Percentiles rank a stretch among this genome's conserved stretches.
Evolutionary conservation across 2,113 vertebrate genomes (phyloP).

Genomic region (Glaucidium brasilianum): DNA sequence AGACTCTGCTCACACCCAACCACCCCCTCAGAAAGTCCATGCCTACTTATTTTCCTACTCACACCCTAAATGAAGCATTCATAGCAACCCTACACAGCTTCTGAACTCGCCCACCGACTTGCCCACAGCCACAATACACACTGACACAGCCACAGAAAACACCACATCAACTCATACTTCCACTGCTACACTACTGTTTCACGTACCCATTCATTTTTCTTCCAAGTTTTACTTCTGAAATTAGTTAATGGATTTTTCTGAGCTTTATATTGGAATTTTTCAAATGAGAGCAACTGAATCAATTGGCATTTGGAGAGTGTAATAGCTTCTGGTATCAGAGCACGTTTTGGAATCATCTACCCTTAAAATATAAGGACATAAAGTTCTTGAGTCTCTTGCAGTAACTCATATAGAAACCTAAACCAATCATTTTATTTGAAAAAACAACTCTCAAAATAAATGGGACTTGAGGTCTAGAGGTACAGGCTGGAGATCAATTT

Average conservation of each 20-base stretch:
- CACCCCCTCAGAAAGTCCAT: slow-evolving; percentile 50
- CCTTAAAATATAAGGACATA: not conserved
- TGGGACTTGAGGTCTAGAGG: not conserved
- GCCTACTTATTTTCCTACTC: slow-evolving; percentile 61
- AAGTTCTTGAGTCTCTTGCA: not conserved
- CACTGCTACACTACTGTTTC: not conserved
- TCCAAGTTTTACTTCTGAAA: not conserved
- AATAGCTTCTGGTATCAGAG: not conserved
- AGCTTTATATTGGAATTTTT: not conserved
- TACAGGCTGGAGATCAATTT: not conserved
- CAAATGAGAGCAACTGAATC: not conserved
- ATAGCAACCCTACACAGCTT: slow-evolving; percentile 3
- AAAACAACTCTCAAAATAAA: not conserved
- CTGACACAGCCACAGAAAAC: not conserved
- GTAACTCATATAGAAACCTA: not conserved
- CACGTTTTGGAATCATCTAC: not conserved
- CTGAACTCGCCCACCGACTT: slow-evolving; percentile 14
- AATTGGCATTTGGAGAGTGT: not conserved
- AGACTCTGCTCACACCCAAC: slow-evolving; percentile 56
- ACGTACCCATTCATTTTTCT: not conserved
- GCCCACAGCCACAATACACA: slow-evolving; percentile 25
- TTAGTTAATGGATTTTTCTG: not conserved
- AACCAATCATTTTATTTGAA: not conserved
- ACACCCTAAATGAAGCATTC: slow-evolving; percentile 37
- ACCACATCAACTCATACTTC: not conserved